A percentile compares a stretch with the other conserved stretches of the same genome.
These are phyloP conservation scores for Arbacia lixula DNA, from an alignment of 53 echinoderm and acorn worm species.

Conservation along the genomic window DNA sequence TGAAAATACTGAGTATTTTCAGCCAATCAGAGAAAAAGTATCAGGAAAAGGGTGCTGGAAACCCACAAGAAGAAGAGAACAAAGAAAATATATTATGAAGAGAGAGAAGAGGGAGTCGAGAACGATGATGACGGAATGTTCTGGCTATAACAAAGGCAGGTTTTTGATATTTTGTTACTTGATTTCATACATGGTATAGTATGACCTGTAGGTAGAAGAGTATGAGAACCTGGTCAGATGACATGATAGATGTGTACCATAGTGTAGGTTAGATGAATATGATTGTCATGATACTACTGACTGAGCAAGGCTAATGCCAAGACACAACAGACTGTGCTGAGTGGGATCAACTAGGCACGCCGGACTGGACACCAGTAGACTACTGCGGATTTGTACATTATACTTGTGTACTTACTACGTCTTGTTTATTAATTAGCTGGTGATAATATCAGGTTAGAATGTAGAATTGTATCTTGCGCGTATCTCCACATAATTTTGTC, in stretches of 20 bases:
- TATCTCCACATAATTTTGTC: slow-evolving; percentile 39
- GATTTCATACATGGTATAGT: neutral
- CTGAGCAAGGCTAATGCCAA: too few relatives aligned
- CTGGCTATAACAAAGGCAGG: neutral
- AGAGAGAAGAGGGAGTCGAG: neutral
- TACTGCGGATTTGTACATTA: too few relatives aligned
- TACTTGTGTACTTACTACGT: too few relatives aligned
- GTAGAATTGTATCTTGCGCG: neutral
- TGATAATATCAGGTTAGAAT: neutral
- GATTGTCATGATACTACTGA: too few relatives aligned
- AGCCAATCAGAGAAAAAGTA: slow-evolving; percentile 22
- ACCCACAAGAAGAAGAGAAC: neutral
- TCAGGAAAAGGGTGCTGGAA: slow-evolving; percentile 36
- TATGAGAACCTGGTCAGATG: too few relatives aligned
- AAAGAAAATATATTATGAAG: neutral
- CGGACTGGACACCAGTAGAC: too few relatives aligned
- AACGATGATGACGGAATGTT: neutral
- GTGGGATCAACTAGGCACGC: too few relatives aligned
- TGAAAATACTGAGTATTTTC: slow-evolving; percentile 27
- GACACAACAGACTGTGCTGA: too few relatives aligned
- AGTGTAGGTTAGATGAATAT: too few relatives aligned
- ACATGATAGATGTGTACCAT: too few relatives aligned
- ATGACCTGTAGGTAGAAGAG: neutral
- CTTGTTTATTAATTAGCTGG: too few relatives aligned
- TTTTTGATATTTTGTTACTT: slow-evolving; percentile 43